These are phyloP conservation scores for Tetranychus piercei DNA, from an alignment of 2,888 invertebrate genomes.

Conservation along the genomic window DNA sequence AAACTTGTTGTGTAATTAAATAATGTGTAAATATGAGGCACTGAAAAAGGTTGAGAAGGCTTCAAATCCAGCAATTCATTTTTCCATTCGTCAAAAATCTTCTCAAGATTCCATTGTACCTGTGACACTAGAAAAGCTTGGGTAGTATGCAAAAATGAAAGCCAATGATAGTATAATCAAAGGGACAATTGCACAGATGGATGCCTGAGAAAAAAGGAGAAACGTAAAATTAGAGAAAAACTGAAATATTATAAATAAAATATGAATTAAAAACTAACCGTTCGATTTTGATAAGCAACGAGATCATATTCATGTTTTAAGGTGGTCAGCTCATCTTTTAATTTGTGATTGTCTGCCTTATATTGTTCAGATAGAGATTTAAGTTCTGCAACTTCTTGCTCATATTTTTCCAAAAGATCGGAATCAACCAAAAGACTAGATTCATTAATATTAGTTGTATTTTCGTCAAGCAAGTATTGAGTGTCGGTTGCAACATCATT, in stretches of 20 bases:
- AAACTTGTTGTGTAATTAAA: no score
- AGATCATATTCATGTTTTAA: background rate
- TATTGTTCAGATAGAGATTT: background rate
- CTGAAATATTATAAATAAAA: no score
- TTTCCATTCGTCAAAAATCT: background rate
- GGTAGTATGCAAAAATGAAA: constrained; percentile 26
- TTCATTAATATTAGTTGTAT: background rate
- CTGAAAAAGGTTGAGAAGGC: no score
- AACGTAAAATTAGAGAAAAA: no score
- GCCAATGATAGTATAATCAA: constrained; percentile 25
- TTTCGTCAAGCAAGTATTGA: background rate
- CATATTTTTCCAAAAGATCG: background rate
- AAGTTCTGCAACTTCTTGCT: background rate
- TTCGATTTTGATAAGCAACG: background rate
- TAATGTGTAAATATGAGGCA: no score
- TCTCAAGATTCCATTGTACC: constrained; percentile 29
- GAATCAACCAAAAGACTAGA: background rate
- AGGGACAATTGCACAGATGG: constrained; percentile 25
- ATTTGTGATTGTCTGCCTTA: background rate
- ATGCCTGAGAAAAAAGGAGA: constrained; percentile 21
- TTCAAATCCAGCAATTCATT: background rate
- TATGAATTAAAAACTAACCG: background rate
- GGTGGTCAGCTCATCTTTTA: background rate
- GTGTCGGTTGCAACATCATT: background rate
- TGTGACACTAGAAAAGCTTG: constrained; percentile 31